Percentiles rank a stretch among this genome's conserved stretches.
Evolutionary conservation across 2,888 invertebrate species (phyloP).

Genomic region (Nemapogon koenigi): DNA sequence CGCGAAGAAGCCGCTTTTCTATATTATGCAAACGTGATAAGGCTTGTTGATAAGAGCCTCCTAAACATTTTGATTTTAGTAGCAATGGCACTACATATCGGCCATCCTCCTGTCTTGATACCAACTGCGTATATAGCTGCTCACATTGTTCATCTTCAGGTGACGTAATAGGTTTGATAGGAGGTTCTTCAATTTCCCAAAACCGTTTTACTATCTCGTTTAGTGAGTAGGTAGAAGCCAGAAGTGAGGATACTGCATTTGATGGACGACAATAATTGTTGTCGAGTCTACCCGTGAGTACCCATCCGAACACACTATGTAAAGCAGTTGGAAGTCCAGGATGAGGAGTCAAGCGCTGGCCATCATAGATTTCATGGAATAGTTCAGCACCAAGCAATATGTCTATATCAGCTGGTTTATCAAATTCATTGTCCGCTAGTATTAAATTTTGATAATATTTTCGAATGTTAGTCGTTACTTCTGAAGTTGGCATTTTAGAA

Average conservation of each 20-base stretch:
- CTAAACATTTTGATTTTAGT: conserved; percentile 4
- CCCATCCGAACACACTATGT: conserved; percentile 11
- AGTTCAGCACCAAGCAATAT: conserved; percentile 1
- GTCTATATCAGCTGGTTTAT: conserved; percentile 1
- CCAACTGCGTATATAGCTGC: conserved; percentile 1
- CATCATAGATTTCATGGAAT: not conserved
- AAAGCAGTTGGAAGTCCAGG: conserved; percentile 9
- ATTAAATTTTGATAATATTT: conserved; percentile 1
- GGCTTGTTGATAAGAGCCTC: not conserved
- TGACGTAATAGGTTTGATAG: not conserved
- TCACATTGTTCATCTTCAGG: conserved; percentile 10
- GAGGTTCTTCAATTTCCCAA: conserved; percentile 14
- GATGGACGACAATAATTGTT: not conserved
- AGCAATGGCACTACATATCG: conserved; percentile 11
- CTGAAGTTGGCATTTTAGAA: conserved; percentile 1
- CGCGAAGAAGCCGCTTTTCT: not conserved
- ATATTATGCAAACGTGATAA: conserved; percentile 2
- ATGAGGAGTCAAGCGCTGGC: not conserved
- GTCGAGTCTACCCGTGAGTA: conserved; percentile 8
- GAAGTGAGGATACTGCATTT: not conserved
- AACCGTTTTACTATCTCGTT: too few species aligned
- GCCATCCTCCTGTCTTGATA: conserved; percentile 6
- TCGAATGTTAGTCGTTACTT: not conserved
- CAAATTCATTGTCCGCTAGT: conserved; percentile 1
- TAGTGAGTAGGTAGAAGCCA: not conserved